phyloP scores from a whole-genome alignment of 2,888 invertebrate genomes.

The Acronicta alni region DNA sequence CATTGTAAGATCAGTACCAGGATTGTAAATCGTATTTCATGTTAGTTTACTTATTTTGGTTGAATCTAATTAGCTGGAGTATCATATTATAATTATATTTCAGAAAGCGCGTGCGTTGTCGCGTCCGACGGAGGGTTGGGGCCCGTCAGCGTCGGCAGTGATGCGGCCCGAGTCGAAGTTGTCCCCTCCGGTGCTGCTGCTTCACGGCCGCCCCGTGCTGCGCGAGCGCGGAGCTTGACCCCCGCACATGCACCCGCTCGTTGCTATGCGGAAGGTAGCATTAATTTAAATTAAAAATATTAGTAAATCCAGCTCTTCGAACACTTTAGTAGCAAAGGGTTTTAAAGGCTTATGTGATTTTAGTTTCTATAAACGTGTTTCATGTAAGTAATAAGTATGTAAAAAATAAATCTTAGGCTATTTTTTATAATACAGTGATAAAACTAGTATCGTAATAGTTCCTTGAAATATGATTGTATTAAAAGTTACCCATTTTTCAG shows the following conservation, averaged over 20 bases:
- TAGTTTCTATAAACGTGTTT: too few species aligned
- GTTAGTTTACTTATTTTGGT: too few species aligned
- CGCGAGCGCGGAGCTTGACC: slow-evolving; percentile 89
- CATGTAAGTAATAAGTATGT: too few species aligned
- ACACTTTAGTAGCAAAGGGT: too few species aligned
- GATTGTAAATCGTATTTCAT: too few species aligned
- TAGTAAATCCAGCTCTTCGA: too few species aligned
- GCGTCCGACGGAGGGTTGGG: slow-evolving; percentile 93
- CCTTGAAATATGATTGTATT: neutral
- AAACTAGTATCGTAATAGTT: too few species aligned
- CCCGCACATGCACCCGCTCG: slow-evolving; percentile 81
- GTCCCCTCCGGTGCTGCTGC: slow-evolving; percentile 84
- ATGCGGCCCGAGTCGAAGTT: slow-evolving; percentile 85
- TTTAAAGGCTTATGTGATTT: too few species aligned
- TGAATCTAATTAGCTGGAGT: too few species aligned
- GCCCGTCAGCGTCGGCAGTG: slow-evolving; percentile 91
- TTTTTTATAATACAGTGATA: too few species aligned
- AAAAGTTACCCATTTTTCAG: slow-evolving; percentile 66
- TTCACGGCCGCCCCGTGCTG: slow-evolving; percentile 87
- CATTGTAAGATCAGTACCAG: too few species aligned
- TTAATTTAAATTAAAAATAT: too few species aligned
- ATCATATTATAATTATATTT: slow-evolving; percentile 12
- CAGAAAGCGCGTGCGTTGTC: slow-evolving; percentile 90
- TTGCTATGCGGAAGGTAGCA: slow-evolving; percentile 82
- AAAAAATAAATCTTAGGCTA: neutral